These are phyloP conservation scores for Phyllotreta cruciferae DNA, from an alignment of 2,888 invertebrate species.

Conservation along the genomic window DNA sequence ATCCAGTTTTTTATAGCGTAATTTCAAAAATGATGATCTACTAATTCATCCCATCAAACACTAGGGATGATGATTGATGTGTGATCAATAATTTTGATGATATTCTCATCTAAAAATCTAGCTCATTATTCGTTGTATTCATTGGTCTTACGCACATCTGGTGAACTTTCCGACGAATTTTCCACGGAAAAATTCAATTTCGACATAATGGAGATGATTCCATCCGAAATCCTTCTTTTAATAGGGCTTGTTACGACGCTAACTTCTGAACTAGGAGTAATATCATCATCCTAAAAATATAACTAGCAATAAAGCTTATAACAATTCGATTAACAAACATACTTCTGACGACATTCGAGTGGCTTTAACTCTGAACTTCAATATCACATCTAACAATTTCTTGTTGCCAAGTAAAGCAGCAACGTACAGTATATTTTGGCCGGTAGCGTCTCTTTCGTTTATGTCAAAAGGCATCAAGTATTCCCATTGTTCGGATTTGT, in stretches of 20 bases:
- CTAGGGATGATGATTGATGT: neutral
- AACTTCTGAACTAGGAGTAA: constrained; percentile 52
- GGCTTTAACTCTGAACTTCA: constrained; percentile 74
- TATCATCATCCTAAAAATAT: constrained; percentile 57
- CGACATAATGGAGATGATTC: constrained; percentile 88
- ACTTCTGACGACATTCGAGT: constrained; percentile 54
- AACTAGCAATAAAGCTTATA: neutral
- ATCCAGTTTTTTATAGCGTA: no score
- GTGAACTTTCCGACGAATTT: constrained; percentile 54
- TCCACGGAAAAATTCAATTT: constrained; percentile 74
- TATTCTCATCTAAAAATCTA: no score
- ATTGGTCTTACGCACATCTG: constrained; percentile 54
- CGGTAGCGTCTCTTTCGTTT: constrained; percentile 88
- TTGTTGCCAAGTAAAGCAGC: constrained; percentile 85
- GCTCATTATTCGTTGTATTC: no score
- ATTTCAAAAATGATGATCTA: no score
- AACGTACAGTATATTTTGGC: constrained; percentile 89
- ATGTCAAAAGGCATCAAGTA: constrained; percentile 92
- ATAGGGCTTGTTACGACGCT: constrained; percentile 63
- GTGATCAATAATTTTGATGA: no score
- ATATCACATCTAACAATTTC: constrained; percentile 77
- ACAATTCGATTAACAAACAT: constrained; percentile 27
- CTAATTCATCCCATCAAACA: no score
- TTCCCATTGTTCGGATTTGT: constrained; percentile 77
- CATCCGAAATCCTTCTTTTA: constrained; percentile 80